phyloP scores from a whole-genome alignment of 2,888 invertebrate species.

The Oasisia sp. region DNA sequence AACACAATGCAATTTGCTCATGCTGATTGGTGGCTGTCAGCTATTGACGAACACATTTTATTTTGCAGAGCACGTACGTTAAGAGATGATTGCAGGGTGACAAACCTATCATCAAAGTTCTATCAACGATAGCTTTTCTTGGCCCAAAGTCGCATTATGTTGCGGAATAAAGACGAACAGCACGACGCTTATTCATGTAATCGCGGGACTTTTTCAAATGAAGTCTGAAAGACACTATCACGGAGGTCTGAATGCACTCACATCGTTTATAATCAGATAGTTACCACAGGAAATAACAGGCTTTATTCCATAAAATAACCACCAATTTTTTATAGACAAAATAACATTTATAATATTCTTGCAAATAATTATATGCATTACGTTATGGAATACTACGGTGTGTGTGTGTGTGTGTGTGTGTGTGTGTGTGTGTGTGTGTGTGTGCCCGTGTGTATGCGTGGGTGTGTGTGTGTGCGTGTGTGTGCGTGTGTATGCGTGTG shows the following conservation, averaged over 20 bases:
- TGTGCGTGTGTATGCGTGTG: neutral
- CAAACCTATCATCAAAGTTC: slow-evolving; percentile 9
- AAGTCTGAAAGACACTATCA: neutral
- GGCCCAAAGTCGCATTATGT: neutral
- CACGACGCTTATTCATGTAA: neutral
- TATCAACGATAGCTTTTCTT: neutral
- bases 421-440: slow-evolving; percentile 23
- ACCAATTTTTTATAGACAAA: neutral
- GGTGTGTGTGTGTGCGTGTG: slow-evolving; percentile 22
- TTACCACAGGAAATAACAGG: neutral
- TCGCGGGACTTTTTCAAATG: neutral
- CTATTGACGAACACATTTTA: neutral
- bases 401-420: neutral
- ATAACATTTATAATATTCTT: neutral
- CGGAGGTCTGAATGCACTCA: neutral
- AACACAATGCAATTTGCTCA: neutral
- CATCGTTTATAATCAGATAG: neutral
- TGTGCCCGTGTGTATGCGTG: slow-evolving; percentile 22
- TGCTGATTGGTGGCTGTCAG: neutral
- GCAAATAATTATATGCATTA: neutral
- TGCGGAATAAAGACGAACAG: neutral
- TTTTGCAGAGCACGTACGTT: neutral
- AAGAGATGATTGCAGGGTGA: neutral
- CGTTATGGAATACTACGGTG: neutral
- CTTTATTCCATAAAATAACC: neutral